These are phyloP conservation scores for Acleris holmiana DNA, from an alignment of 2,888 invertebrate genomes.

Conservation along the genomic window DNA sequence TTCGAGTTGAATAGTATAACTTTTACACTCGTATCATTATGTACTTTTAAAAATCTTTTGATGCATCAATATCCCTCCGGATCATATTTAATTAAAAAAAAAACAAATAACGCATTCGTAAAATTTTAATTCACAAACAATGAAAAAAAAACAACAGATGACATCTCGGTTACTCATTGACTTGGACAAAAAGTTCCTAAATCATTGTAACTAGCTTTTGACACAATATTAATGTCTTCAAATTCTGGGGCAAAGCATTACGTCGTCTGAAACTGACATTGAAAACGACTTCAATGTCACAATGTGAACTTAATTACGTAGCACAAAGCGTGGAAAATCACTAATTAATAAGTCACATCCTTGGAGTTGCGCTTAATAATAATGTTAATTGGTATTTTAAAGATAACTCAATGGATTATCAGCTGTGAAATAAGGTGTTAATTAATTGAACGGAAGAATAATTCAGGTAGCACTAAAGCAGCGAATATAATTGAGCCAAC, in stretches of 20 bases:
- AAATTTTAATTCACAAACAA: too few relatives aligned
- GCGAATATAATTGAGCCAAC: too few relatives aligned
- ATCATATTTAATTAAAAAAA: too few relatives aligned
- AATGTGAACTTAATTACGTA: slow-evolving; percentile 16
- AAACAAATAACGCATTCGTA: too few relatives aligned
- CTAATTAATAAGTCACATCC: slow-evolving; percentile 38
- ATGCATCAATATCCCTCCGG: too few relatives aligned
- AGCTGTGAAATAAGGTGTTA: slow-evolving; percentile 7
- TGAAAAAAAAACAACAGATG: too few relatives aligned
- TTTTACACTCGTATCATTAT: too few relatives aligned
- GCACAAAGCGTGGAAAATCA: slow-evolving; percentile 35
- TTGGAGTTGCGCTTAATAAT: slow-evolving; percentile 28
- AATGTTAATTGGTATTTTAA: slow-evolving; percentile 31
- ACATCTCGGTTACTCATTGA: too few relatives aligned
- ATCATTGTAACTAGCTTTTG: background rate
- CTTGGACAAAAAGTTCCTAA: too few relatives aligned
- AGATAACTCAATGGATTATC: slow-evolving; percentile 20
- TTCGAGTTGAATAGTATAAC: too few relatives aligned
- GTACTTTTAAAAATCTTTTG: too few relatives aligned
- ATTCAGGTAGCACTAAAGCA: too few relatives aligned
- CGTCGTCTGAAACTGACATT: slow-evolving; percentile 25
- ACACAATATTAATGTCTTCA: background rate
- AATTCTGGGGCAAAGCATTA: background rate
- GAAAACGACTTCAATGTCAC: slow-evolving; percentile 25
- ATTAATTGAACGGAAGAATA: background rate